Evolutionary conservation across 2,113 vertebrate genomes (phyloP).

Genomic region (Gallinago paraguaiae): DNA sequence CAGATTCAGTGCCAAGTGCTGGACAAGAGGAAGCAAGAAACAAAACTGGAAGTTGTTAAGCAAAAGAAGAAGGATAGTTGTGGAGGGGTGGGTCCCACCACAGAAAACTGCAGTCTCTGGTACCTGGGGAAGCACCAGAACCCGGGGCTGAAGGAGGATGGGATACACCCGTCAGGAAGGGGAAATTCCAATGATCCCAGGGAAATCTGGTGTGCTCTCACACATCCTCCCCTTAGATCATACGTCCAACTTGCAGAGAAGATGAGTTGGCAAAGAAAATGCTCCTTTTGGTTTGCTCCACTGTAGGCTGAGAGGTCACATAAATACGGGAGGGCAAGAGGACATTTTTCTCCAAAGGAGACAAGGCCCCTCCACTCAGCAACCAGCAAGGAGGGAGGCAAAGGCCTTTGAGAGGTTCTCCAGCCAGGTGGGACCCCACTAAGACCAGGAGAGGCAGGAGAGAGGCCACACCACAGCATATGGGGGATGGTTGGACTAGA

Average conservation of each 20-base stretch:
- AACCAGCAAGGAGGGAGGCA: neutral
- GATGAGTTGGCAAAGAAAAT: neutral
- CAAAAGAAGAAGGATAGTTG: neutral
- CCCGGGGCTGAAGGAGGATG: fast-evolving
- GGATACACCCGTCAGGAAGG: neutral
- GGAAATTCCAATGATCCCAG: neutral
- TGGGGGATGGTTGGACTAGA: too few relatives aligned
- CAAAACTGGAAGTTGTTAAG: neutral
- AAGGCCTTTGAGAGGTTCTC: neutral
- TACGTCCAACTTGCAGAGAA: neutral
- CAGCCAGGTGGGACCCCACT: fast-evolving
- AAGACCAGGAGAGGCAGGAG: neutral
- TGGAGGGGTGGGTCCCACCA: neutral
- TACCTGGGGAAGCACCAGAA: neutral
- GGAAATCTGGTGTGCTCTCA: neutral
- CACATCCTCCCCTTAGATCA: neutral
- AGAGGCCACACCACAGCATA: neutral
- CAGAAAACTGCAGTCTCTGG: neutral
- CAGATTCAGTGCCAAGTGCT: neutral
- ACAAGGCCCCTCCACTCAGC: neutral
- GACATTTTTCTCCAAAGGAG: neutral
- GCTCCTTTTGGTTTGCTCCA: neutral
- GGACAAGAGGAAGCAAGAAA: neutral
- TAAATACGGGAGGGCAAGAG: neutral
- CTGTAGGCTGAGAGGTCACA: neutral